Evolutionary conservation across 1,140 invertebrate species (phyloP).

Genomic region (Drosophila eugracilis): DNA sequence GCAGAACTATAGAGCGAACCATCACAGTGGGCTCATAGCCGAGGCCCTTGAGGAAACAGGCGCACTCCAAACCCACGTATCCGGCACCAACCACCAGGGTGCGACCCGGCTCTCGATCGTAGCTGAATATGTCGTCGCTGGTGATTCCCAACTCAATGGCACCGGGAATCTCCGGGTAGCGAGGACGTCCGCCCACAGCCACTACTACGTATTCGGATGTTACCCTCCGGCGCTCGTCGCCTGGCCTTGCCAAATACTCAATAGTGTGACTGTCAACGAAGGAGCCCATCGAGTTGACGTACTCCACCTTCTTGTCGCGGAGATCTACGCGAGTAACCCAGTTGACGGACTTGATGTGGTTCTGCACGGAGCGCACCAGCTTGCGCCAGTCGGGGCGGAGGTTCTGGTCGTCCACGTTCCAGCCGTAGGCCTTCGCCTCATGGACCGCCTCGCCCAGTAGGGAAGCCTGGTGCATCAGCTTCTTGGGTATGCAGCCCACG

Average conservation of each 20-base stretch:
- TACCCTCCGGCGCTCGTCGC: conserved; percentile 90
- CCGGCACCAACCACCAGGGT: conserved; percentile 97
- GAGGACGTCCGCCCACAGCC: conserved; percentile 96
- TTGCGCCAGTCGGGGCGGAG: conserved; percentile 91
- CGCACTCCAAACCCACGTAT: conserved; percentile 98
- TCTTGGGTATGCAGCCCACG: conserved; percentile 99
- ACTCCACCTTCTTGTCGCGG: conserved; percentile 96
- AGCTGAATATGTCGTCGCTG: conserved; percentile 98
- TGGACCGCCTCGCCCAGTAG: conserved; percentile 93
- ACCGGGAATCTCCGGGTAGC: conserved; percentile 94
- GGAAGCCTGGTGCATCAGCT: conserved; percentile 98
- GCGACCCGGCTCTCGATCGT: conserved; percentile 94
- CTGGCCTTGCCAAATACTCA: conserved; percentile 89
- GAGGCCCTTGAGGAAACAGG: conserved; percentile 95
- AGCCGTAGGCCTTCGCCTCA: conserved; percentile 93
- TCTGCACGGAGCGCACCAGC: conserved; percentile 91
- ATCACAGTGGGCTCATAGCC: conserved; percentile 96
- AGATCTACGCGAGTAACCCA: conserved; percentile 95
- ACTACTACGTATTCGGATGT: conserved; percentile 94
- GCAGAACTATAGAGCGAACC: conserved; percentile 96
- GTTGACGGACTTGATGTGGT: conserved; percentile 95
- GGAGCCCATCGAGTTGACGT: conserved; percentile 94
- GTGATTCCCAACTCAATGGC: conserved; percentile 95
- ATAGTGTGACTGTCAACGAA: conserved; percentile 94
- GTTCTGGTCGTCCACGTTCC: conserved; percentile 89